A percentile compares a stretch with the other conserved stretches of the same genome.
phyloP scores from a whole-genome alignment of 2,797 vertebrate genomes.

The Danio kyathit region DNA sequence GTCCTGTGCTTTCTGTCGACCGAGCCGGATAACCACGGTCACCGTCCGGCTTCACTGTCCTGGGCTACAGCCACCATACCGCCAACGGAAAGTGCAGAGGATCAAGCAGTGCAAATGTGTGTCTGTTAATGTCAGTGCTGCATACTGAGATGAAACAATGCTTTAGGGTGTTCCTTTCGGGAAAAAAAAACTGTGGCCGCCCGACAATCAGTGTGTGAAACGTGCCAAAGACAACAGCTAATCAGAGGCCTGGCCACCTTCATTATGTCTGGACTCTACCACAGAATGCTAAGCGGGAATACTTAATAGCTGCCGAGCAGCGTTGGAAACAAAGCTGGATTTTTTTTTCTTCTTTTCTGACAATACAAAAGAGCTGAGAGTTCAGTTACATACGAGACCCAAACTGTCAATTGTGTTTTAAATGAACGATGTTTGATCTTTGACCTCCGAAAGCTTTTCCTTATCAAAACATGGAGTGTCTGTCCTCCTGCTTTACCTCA shows the following conservation, averaged over 20 bases:
- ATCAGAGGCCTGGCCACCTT: conserved; percentile 29
- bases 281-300: conserved; percentile 15
- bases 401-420: conserved; percentile 19
- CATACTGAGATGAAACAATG: conserved; percentile 57
- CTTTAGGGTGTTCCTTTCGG: not conserved
- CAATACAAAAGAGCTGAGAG: not conserved
- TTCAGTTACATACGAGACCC: not conserved
- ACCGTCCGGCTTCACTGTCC: conserved; percentile 94
- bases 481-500: conserved; percentile 27
- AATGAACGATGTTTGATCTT: conserved; percentile 27
- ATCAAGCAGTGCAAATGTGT: conserved; percentile 97
- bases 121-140: conserved; percentile 88
- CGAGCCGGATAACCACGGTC: conserved; percentile 92
- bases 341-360: conserved; percentile 22
- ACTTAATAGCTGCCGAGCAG: conserved; percentile 36
- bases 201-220: conserved; percentile 8
- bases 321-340: conserved; percentile 27
- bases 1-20: conserved; percentile 97
- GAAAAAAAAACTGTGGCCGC: not conserved
- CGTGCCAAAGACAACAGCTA: conserved; percentile 46
- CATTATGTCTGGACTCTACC: conserved; percentile 29
- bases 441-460: conserved; percentile 7
- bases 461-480: not conserved
- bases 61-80: conserved; percentile 90
- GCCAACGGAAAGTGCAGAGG: conserved; percentile 92